Evolutionary conservation across 2,113 vertebrate species (phyloP), one percentile per base, ranked within the genome.

Genomic region (Corythaeola cristata): DNA sequence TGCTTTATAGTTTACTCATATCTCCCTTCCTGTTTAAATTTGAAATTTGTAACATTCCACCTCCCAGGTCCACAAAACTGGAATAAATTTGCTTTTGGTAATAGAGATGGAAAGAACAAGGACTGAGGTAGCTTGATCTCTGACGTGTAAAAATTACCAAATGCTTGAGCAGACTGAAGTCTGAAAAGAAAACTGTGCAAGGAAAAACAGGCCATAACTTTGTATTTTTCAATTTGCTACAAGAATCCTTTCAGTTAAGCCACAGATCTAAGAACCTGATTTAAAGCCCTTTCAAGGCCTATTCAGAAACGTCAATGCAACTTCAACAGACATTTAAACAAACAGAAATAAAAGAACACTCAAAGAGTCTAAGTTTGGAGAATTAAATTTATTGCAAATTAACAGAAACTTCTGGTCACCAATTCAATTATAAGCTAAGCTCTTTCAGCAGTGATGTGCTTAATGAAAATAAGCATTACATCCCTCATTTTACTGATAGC

Each of bases 111-210:
- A 81, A 93, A 80, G 52, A 37, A 75, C 22, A 66, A 58, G 45
- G 32, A 50, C 37, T 0, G 2, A 72, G n/a, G 21, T 3, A 90
- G 13, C 8, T 45, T 35, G 12, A 82, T 37, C 11, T 3, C 1
- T 47, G 39, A 50, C 8, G 47, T 71, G 32, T 50, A 63, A 85
- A 83, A 75, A 63, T 24, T 58, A 27, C 17, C 52, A 66, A 91
- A 77, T 3, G 1, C 15, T 1, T 27, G 68, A 60, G 35, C 4
- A 82, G 27, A 58, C 16, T 32, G 12, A 72, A 82, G 20, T 32
- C n/a, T 71, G 15, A 28, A 75, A 76, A 73, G 27, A 73, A 78
- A 47, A 2, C 2, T 0, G 9, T 44, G 15, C 41, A 76, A 67
- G 13, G 7, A 85, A 41, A 93, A 63, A 39, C 3, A 67, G 27